phyloP scores from a whole-genome alignment of 2,113 vertebrate genomes.

The Orthonyx spaldingii region DNA sequence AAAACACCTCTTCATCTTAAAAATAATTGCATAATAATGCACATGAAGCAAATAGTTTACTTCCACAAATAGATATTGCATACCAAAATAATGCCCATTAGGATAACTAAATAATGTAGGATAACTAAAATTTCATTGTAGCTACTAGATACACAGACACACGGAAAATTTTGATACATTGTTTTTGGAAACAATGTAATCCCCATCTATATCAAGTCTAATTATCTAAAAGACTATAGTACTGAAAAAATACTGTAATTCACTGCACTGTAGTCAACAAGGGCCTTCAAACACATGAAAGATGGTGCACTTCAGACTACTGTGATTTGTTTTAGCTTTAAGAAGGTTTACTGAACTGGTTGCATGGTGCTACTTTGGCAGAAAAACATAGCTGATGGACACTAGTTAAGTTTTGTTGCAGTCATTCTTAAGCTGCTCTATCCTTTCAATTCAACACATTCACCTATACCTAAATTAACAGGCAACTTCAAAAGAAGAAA shows the following conservation, averaged over 20 bases:
- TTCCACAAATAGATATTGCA: not conserved
- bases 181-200: not conserved
- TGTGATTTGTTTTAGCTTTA: not conserved
- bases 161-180: not conserved
- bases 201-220: not conserved
- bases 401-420: not conserved
- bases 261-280: not conserved
- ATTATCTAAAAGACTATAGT: not conserved
- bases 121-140: not conserved
- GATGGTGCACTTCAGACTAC: not conserved
- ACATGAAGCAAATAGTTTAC: not conserved
- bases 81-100: not conserved
- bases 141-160: not conserved
- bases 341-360: not conserved
- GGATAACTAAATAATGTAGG: not conserved
- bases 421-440: not conserved
- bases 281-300: not conserved
- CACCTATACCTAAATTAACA: not conserved
- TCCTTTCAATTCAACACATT: not conserved
- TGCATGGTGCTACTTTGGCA: not conserved
- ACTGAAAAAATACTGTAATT: not conserved
- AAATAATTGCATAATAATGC: slow-evolving; percentile 45
- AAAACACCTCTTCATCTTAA: slow-evolving; percentile 10
- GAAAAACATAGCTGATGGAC: not conserved
- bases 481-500: not conserved